Evolutionary conservation across 1,140 invertebrate species (phyloP).

Genomic region (Magallana ariakensis): DNA sequence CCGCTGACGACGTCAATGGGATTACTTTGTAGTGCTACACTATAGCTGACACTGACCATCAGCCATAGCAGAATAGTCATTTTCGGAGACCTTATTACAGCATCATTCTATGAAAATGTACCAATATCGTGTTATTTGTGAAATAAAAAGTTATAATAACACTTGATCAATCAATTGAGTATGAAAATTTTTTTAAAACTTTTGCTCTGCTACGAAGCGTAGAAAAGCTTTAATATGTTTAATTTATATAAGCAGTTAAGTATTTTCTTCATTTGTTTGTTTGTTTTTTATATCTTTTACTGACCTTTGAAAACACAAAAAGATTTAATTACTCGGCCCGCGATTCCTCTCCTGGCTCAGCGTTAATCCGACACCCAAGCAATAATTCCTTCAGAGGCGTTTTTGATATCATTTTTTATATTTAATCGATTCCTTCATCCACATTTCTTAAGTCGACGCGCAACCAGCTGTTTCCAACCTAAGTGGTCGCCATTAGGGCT

Average conservation of each 20-base stretch:
- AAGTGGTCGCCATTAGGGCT: neutral
- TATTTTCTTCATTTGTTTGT: no score
- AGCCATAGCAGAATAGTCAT: conserved; percentile 2
- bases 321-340: no score
- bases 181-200: no score
- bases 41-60: neutral
- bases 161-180: no score
- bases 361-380: neutral
- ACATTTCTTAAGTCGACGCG: neutral
- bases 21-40: neutral
- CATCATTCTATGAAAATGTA: neutral
- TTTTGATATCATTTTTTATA: conserved; percentile 5
- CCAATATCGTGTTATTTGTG: no score
- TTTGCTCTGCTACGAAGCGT: no score
- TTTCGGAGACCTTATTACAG: neutral
- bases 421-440: neutral
- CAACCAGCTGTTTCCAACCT: neutral
- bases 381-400: neutral
- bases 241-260: no score
- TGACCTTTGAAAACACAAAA: no score
- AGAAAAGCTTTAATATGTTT: no score
- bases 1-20: neutral
- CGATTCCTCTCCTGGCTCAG: neutral
- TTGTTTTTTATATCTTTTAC: no score
- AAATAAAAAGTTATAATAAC: no score